Evolutionary conservation across 2,797 vertebrate genomes (phyloP), one percentile per base, ranked within the genome.

Genomic region (Cossypha heuglini): DNA sequence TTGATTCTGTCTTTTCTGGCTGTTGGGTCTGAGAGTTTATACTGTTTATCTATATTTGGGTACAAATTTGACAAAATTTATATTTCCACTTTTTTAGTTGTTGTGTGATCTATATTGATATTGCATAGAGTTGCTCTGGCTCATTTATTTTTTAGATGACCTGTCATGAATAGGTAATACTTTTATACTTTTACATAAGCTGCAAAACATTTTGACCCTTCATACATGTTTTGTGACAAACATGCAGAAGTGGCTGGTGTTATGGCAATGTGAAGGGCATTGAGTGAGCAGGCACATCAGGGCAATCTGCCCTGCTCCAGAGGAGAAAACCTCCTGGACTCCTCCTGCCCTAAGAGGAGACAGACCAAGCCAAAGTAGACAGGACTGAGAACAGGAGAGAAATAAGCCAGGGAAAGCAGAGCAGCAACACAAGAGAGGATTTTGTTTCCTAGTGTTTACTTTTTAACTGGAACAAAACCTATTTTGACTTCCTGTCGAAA

Each of bases 401-500:
- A 77, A 61, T 28, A 82, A 93, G 28, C n/a, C 11, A 40, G 42
- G 64, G 40, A 80, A 83, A 73, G 64, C 26, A 87, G 26, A 75
- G 37, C 38, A 93, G 28, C 67, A 71, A 13, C 26, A 40, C 4
- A 18, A 66, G 43, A 73, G 58, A 15, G 31, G 28, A 29, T 80
- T 94, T 92, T 35, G 20, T 64, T 80, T 87, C 37, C 67, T 57
- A 7, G 7, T 61, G 31, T 83, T 96, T 94, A 55, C 62, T 83
- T 87, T 84, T 51, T 84, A 54, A 66, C 31, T 61, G 42, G n/a
- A 76, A 48, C 48, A n/a, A 82, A 63, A 77, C 28, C 42, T 73
- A 16, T 92, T 82, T 57, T 88, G 69, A 78, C 63, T 94, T 88
- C 57, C 49, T 77, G 45, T 87, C 68, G 80, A 89, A 94, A 64